A percentile compares a stretch with the other conserved stretches of the same genome.
phyloP scores from a whole-genome alignment of 2,113 vertebrate genomes.

The Scortum barcoo region DNA sequence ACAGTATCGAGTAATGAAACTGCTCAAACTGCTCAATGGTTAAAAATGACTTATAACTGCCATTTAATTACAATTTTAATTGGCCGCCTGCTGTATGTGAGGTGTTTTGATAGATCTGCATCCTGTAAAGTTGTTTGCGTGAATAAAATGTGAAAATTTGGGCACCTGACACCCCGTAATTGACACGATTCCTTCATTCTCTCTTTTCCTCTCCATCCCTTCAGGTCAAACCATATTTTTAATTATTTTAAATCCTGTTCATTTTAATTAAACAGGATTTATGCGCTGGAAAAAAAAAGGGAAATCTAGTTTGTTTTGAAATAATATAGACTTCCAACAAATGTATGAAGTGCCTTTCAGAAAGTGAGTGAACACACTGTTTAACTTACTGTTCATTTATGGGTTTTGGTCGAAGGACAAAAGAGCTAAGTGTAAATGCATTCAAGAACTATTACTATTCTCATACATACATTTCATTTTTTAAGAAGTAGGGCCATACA shows the following conservation, averaged over 20 bases:
- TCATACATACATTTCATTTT: not conserved
- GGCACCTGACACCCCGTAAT: not conserved
- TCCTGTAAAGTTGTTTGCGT: not conserved
- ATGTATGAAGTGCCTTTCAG: not conserved
- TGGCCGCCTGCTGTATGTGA: not conserved
- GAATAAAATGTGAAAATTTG: not conserved
- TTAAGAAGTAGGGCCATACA: not conserved
- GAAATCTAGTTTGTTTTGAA: not conserved
- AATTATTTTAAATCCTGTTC: too few relatives aligned
- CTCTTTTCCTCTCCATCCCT: not conserved
- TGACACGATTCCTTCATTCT: not conserved
- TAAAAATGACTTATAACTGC: not conserved
- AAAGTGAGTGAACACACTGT: not conserved
- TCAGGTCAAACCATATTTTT: too few relatives aligned
- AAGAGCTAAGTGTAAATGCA: not conserved
- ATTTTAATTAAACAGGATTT: too few relatives aligned
- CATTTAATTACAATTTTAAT: not conserved
- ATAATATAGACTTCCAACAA: not conserved
- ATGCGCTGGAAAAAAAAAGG: too few relatives aligned
- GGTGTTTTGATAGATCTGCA: not conserved
- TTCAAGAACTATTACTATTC: not conserved
- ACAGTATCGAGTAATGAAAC: not conserved
- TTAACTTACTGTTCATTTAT: not conserved
- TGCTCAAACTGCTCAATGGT: not conserved
- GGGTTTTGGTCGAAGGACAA: not conserved